Percentiles rank a stretch among this genome's conserved stretches.
Conservation (phyloP, 2,113 vertebrate genomes). For the Gyps fulvus region DNA sequence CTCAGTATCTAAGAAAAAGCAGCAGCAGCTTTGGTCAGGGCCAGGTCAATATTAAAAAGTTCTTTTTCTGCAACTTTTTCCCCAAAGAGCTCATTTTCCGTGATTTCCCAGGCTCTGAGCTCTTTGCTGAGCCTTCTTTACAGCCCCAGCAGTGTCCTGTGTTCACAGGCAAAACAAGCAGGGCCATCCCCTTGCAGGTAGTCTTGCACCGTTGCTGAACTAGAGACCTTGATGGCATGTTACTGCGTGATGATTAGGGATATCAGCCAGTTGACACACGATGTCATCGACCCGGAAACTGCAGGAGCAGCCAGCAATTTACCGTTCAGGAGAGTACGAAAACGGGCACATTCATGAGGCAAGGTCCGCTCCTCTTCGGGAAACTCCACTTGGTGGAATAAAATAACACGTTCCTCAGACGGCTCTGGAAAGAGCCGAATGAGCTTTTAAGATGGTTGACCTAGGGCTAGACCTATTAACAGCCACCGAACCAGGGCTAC, state of each 20-base stretch:
- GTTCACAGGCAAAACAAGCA: rapidly evolving
- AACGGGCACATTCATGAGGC: not conserved
- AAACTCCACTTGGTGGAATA: not conserved
- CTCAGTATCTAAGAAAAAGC: not conserved
- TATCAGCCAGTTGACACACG: not conserved
- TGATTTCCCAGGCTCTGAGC: not conserved
- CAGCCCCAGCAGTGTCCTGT: not conserved
- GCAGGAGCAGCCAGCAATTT: not conserved
- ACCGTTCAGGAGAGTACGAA: not conserved
- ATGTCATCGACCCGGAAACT: not conserved
- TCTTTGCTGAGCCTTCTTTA: not conserved
- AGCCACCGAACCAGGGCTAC: rapidly evolving
- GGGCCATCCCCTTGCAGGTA: rapidly evolving
- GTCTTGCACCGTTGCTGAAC: not conserved
- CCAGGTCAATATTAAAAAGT: not conserved
- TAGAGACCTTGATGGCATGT: rapidly evolving
- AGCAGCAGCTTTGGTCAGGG: not conserved
- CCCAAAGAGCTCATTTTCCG: not conserved
- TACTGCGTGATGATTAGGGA: rapidly evolving
- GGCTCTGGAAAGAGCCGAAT: not conserved
- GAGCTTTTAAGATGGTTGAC: too few relatives aligned
- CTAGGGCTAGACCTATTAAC: too few relatives aligned
- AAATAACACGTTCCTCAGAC: rapidly evolving
- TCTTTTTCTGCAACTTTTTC: not conserved
- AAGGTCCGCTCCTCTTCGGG: rapidly evolving